These are phyloP conservation scores for Indicator indicator DNA, from an alignment of 2,113 vertebrate species.

Conservation along the genomic window DNA sequence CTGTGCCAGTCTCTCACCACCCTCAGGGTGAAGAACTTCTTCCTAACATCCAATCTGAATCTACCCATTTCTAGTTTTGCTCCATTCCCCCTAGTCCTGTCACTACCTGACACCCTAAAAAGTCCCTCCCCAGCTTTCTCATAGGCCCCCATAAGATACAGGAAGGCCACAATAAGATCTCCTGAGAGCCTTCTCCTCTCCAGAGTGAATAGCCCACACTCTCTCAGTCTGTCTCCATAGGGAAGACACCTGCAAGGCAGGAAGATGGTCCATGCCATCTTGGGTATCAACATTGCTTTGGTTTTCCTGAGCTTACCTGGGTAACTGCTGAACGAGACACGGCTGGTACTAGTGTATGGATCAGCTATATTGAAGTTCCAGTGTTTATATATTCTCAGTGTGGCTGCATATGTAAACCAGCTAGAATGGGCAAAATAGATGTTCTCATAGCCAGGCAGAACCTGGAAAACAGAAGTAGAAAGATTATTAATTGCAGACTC, in stretches of 20 bases:
- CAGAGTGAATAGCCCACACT: no score
- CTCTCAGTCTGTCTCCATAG: no score
- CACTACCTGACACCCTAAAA: no score
- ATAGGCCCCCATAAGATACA: no score
- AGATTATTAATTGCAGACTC: not conserved
- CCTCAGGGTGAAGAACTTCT: no score
- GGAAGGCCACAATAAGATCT: no score
- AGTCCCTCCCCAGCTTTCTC: no score
- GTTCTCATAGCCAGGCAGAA: conserved; percentile 93
- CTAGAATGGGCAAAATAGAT: conserved; percentile 92
- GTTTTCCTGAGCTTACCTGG: conserved; percentile 78
- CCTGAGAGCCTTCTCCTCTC: no score
- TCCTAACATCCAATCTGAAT: no score
- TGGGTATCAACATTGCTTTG: not conserved
- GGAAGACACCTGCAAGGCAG: not conserved
- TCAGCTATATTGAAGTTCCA: conserved; percentile 88
- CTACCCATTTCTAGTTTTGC: no score
- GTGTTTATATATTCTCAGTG: conserved; percentile 92
- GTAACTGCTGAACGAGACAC: conserved; percentile 93
- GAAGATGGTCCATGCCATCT: not conserved
- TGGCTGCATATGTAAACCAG: conserved; percentile 92
- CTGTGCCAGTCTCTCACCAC: no score
- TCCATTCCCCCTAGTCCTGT: no score
- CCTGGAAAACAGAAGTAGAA: conserved; percentile 72
- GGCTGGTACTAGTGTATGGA: conserved; percentile 77